Percentiles rank a stretch among this genome's conserved stretches.
Evolutionary conservation across 2,113 vertebrate species (phyloP).

Genomic region (Bubo bubo): DNA sequence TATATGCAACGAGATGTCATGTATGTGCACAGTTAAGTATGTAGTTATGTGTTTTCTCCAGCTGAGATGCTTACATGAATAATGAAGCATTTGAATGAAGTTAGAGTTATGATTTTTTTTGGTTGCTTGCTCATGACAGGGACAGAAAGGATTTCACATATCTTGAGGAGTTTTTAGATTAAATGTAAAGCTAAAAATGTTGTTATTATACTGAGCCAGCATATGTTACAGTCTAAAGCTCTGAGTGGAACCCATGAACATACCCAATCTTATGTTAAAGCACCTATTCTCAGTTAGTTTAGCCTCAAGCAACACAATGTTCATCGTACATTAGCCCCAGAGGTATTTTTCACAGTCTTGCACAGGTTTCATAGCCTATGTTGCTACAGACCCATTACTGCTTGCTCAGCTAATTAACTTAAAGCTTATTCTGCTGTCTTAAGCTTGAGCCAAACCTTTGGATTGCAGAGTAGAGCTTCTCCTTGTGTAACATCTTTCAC

Average conservation of each 20-base stretch:
- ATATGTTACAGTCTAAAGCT: background rate
- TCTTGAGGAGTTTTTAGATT: background rate
- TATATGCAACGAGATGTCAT: too few relatives aligned
- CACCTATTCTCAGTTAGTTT: background rate
- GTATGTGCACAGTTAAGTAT: background rate
- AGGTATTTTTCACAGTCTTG: background rate
- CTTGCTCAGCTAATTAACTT: background rate
- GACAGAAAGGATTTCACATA: background rate
- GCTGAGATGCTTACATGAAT: background rate
- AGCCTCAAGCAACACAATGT: background rate
- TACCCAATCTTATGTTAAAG: background rate
- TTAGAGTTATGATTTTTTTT: background rate
- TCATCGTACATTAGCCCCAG: background rate
- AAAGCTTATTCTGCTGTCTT: background rate
- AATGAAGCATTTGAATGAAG: background rate
- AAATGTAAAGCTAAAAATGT: background rate
- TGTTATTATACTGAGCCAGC: background rate
- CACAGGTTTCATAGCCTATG: background rate
- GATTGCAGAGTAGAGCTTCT: background rate
- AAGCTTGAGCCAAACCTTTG: background rate
- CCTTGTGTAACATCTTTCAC: background rate
- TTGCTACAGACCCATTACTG: background rate
- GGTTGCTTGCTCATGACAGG: background rate
- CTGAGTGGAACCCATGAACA: background rate
- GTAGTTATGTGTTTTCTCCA: background rate